Percentiles rank a stretch among this genome's conserved stretches.
Evolutionary conservation across 1,140 invertebrate genomes (phyloP).

Genomic region (Drosophila pseudoobscura): DNA sequence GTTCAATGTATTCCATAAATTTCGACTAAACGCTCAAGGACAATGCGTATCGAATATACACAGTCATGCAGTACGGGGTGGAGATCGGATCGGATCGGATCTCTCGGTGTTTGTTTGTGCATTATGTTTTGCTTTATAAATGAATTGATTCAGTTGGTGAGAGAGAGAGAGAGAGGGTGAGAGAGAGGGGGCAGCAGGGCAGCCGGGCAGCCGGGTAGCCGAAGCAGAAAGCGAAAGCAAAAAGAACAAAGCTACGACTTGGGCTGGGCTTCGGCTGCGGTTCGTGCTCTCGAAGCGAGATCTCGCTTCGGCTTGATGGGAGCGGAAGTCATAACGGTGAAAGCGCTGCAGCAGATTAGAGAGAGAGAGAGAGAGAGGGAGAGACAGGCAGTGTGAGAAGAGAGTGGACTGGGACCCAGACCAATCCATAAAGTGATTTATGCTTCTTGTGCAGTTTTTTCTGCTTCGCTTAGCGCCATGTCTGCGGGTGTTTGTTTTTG

Average conservation of each 20-base stretch:
- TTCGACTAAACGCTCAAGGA: slow-evolving; percentile 79
- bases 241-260: slow-evolving; percentile 15
- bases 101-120: slow-evolving; percentile 32
- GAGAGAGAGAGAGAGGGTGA: neutral
- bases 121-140: slow-evolving; percentile 59
- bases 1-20: slow-evolving; percentile 81
- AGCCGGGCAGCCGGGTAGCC: slow-evolving; percentile 4
- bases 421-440: slow-evolving; percentile 59
- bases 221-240: slow-evolving; percentile 27
- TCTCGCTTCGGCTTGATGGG: slow-evolving; percentile 34
- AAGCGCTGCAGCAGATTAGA: slow-evolving; percentile 38
- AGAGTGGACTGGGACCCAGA: neutral
- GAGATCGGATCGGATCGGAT: neutral
- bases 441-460: slow-evolving; percentile 48
- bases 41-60: slow-evolving; percentile 61
- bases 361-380: slow-evolving; percentile 10
- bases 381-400: neutral
- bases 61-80: neutral
- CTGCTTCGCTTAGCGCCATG: slow-evolving; percentile 73
- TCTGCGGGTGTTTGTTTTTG: slow-evolving; percentile 40
- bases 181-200: slow-evolving; percentile 6
- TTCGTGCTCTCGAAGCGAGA: slow-evolving; percentile 18
- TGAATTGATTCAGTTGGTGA: slow-evolving; percentile 37
- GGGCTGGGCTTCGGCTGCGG: too few relatives aligned
- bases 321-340: slow-evolving; percentile 77